phyloP scores from a whole-genome alignment of 2,888 invertebrate species.

The Stratiomys singularior region DNA sequence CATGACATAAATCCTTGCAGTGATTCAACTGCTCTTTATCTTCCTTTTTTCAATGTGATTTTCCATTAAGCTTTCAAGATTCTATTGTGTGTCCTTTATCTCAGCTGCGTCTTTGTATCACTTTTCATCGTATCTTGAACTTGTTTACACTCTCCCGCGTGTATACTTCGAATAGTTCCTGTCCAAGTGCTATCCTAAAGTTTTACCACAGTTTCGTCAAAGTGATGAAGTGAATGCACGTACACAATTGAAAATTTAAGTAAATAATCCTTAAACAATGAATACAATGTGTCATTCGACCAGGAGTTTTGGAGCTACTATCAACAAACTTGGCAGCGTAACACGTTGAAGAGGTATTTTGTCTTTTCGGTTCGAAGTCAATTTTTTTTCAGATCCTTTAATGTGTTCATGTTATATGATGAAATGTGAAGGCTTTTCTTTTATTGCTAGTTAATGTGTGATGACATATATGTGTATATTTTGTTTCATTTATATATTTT shows the following conservation, averaged over 20 bases:
- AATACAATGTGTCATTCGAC: no score
- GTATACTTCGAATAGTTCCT: slow-evolving; percentile 4
- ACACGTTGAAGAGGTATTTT: no score
- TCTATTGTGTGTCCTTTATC: slow-evolving; percentile 30
- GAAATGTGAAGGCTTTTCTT: no score
- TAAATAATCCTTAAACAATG: no score
- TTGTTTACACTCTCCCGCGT: slow-evolving; percentile 38
- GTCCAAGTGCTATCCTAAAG: slow-evolving; percentile 4
- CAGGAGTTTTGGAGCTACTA: no score
- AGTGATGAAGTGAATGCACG: background rate
- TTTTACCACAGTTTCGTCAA: background rate
- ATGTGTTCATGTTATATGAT: no score
- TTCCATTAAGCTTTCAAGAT: slow-evolving; percentile 8
- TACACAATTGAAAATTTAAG: background rate
- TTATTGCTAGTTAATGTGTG: no score
- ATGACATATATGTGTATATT: no score
- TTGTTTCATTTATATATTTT: no score
- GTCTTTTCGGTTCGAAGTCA: no score
- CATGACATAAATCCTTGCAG: slow-evolving; percentile 37
- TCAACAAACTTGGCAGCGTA: no score
- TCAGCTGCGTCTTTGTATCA: background rate
- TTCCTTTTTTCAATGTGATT: slow-evolving; percentile 29
- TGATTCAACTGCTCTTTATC: slow-evolving; percentile 11
- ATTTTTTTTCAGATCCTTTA: no score
- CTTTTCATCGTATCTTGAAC: slow-evolving; percentile 18